phyloP scores from a whole-genome alignment of 2,888 invertebrate species.

The Cantharis rustica region DNA sequence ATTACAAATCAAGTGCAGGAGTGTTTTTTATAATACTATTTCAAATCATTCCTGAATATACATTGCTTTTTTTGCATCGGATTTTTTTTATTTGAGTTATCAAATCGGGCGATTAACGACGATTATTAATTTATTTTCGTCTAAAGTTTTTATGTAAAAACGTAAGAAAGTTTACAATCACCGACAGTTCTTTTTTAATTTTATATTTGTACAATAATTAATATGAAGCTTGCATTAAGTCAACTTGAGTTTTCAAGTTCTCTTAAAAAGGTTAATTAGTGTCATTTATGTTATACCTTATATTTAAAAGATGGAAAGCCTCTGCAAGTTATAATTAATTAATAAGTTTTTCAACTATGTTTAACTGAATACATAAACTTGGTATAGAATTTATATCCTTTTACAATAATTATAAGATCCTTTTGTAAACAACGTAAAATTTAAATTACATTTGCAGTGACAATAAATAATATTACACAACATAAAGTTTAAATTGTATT shows the following conservation, averaged over 20 bases:
- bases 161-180: too few relatives aligned
- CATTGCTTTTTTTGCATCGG: constrained; percentile 4
- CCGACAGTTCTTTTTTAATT: too few relatives aligned
- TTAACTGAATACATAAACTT: neutral
- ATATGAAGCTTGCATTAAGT: too few relatives aligned
- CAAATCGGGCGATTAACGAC: neutral
- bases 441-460: neutral
- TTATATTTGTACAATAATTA: too few relatives aligned
- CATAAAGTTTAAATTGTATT: neutral
- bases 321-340: neutral
- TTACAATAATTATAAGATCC: neutral
- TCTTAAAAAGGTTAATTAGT: neutral
- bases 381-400: neutral
- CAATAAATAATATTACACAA: neutral
- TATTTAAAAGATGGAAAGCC: neutral
- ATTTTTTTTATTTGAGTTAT: neutral
- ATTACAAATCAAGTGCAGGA: constrained; percentile 23
- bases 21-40: constrained; percentile 28
- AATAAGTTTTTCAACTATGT: neutral
- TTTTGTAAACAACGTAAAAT: neutral
- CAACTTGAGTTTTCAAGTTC: neutral
- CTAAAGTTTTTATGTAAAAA: too few relatives aligned
- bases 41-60: constrained; percentile 11
- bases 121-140: too few relatives aligned
- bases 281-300: neutral